Evolutionary conservation across 2,797 vertebrate species (phyloP).

Genomic region (Cichlasoma orientale): DNA sequence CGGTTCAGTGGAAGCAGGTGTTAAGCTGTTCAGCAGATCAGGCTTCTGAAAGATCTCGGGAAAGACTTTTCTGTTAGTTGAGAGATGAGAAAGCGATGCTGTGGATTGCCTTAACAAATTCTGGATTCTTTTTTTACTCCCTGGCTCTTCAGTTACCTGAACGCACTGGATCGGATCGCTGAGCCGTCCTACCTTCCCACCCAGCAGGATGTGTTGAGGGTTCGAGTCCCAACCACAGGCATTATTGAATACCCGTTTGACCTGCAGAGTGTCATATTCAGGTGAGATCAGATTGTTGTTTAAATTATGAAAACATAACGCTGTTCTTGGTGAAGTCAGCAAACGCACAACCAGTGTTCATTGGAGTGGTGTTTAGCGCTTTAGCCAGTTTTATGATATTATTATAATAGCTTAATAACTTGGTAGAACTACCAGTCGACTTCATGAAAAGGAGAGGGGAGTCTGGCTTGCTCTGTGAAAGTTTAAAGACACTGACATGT

Average conservation of each 20-base stretch:
- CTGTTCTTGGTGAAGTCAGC: not conserved
- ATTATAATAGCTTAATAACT: not conserved
- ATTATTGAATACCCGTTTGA: constrained; percentile 84
- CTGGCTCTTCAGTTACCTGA: constrained; percentile 61
- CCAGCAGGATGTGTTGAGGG: constrained; percentile 68
- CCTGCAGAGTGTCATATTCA: constrained; percentile 84
- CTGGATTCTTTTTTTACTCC: not conserved
- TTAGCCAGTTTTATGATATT: not conserved
- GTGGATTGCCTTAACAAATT: not conserved
- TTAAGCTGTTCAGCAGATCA: not conserved
- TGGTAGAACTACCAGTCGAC: not conserved
- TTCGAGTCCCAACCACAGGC: constrained; percentile 81
- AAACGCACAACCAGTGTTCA: not conserved
- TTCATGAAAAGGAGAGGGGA: not conserved
- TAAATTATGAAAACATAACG: not conserved
- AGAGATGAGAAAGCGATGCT: not conserved
- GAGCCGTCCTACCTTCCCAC: constrained; percentile 69
- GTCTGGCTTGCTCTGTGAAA: not conserved
- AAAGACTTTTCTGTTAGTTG: not conserved
- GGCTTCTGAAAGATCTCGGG: not conserved
- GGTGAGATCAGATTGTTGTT: constrained; percentile 51
- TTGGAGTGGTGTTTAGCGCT: no score
- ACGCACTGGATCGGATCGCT: constrained; percentile 74
- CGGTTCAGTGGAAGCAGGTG: not conserved
- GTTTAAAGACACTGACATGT: not conserved